Base-by-base conservation (phyloP, 2,888 invertebrate species). In the Nesidiocoris tenuis region DNA sequence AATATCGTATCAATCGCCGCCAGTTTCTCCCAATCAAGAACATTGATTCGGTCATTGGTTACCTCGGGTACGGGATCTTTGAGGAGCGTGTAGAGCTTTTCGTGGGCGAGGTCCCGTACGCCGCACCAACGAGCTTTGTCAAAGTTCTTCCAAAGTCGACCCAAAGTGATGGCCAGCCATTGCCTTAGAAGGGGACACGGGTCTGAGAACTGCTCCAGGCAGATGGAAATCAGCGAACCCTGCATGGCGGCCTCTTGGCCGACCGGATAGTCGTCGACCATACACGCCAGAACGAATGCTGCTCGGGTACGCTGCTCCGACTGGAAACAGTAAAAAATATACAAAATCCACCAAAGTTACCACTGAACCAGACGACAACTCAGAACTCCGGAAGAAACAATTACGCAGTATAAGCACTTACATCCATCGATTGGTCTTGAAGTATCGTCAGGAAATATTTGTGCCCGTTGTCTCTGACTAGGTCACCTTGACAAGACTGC, bases 101-200 rank as follows among this genome's bases (percentile, higher is more conserved):
- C 98, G 84, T 97, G 96, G n/a, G 98, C 97, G 80, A 92, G 90
- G 84, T 97, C 96, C 12, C 98, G 86, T 21, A 95, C 97, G 18
- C 96, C 98, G 76, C 94, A 94, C 98, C 98, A 98, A 79, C 94
- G 88, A 3, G 93, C 93, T 82, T 90, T 90, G 81, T 95, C 94
- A 83, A 90, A 94, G 82, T 92, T 91, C 81, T 93, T 90, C 97
- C 97, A 97, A 79, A 95, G 86, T 76, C 91, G 87, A 23, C 95
- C 98, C 79, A 99, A 88, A 82, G 95, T 95, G 79, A 98, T 90
- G 78, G 95, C 93, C 77, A 96, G 87, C 98, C 98, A 99, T 84
- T 91, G 91, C 76, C 91, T 87, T 79, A 94, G 85, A 72, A 88
- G 84, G 79, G 88, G 87, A 82, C 87, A 88, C 63, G 88, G 86